Conservation (phyloP, 2,113 vertebrate species). For the Microtus pennsylvanicus region DNA sequence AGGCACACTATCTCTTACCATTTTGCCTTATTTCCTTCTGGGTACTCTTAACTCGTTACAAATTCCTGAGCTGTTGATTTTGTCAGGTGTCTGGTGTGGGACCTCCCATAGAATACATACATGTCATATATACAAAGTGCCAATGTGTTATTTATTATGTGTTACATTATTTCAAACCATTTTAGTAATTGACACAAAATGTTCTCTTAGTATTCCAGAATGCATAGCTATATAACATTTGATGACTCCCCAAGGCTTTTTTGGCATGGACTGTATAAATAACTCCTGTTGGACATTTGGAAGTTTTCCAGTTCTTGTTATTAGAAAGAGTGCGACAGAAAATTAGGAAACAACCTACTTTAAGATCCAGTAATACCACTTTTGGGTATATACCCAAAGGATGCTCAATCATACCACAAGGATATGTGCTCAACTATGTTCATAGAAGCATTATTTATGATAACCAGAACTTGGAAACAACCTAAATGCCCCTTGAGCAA, state of each 20-base stretch:
- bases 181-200: neutral
- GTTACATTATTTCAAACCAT: neutral
- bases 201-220: neutral
- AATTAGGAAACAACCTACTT: too few relatives aligned
- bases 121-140: neutral
- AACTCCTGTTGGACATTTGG: neutral
- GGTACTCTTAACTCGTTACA: neutral
- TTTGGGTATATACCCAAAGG: too few relatives aligned
- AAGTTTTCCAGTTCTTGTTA: neutral
- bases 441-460: too few relatives aligned
- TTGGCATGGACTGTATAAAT: neutral
- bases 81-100: neutral
- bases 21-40: neutral
- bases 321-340: neutral
- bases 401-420: too few relatives aligned
- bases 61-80: neutral
- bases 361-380: too few relatives aligned
- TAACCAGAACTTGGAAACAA: too few relatives aligned
- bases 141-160: neutral
- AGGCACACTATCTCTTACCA: neutral
- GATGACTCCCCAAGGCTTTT: neutral
- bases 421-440: too few relatives aligned
- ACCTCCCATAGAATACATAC: neutral
- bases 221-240: neutral
- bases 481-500: too few relatives aligned